Evolutionary conservation across 2,888 invertebrate species (phyloP).

Genomic region (Leuctra nigra): DNA sequence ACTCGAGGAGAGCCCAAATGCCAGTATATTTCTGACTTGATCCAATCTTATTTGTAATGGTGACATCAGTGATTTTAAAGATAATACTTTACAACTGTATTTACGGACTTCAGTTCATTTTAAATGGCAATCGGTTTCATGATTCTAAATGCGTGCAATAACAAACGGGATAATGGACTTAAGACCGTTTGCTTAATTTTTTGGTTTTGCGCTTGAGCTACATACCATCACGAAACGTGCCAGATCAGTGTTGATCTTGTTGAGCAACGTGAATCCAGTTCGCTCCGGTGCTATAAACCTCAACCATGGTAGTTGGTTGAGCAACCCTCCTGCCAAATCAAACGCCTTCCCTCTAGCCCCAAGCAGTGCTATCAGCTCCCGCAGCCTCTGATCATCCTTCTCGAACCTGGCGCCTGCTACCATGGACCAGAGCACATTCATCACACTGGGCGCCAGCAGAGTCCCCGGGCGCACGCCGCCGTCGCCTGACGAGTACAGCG

Average conservation of each 20-base stretch:
- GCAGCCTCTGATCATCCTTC: conserved; percentile 41
- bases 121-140: too few species aligned
- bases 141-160: too few species aligned
- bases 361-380: conserved; percentile 44
- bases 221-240: conserved; percentile 46
- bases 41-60: too few species aligned
- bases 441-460: conserved; percentile 47
- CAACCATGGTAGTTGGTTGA: conserved; percentile 56
- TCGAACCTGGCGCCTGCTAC: conserved; percentile 45
- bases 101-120: too few species aligned
- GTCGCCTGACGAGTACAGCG: not conserved
- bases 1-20: too few species aligned
- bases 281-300: conserved; percentile 52
- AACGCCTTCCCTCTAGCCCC: conserved; percentile 47
- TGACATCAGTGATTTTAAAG: too few species aligned
- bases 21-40: too few species aligned
- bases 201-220: too few species aligned
- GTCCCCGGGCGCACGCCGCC: not conserved
- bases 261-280: conserved; percentile 54
- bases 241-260: conserved; percentile 49
- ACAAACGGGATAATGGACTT: too few species aligned
- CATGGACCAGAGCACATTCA: conserved; percentile 60
- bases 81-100: too few species aligned
- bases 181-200: too few species aligned
- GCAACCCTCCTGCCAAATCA: conserved; percentile 51